phyloP scores from a whole-genome alignment of 2,888 invertebrate species.

The Cyaniris semiargus region DNA sequence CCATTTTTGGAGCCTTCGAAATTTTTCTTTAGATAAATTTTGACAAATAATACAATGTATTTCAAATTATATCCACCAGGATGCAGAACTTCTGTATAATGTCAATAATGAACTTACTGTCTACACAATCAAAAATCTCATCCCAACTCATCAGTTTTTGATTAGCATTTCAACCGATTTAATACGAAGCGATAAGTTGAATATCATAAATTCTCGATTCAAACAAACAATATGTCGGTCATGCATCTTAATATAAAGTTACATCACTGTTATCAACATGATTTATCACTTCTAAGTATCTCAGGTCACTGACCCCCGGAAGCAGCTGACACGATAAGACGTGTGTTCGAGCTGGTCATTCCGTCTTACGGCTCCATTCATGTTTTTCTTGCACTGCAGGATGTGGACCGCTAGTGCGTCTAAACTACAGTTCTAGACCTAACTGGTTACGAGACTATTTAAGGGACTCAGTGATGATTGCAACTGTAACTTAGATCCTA shows the following conservation, averaged over 20 bases:
- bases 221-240: conserved; percentile 28
- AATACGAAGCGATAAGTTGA: conserved; percentile 16
- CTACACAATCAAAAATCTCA: conserved; percentile 7
- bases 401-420: conserved; percentile 48
- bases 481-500: neutral
- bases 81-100: neutral
- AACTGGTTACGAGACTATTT: conserved; percentile 26
- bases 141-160: conserved; percentile 7
- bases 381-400: conserved; percentile 49
- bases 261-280: conserved; percentile 35
- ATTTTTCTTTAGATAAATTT: neutral
- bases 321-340: conserved; percentile 54
- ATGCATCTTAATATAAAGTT: conserved; percentile 30
- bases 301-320: conserved; percentile 47
- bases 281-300: conserved; percentile 39
- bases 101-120: neutral
- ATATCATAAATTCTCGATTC: conserved; percentile 2
- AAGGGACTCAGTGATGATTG: neutral
- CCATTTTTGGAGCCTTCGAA: neutral
- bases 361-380: conserved; percentile 51
- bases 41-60: neutral
- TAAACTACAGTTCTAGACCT: conserved; percentile 43
- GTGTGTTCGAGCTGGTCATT: conserved; percentile 47
- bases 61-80: neutral
- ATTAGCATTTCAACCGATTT: conserved; percentile 4